A percentile compares a stretch with the other conserved stretches of the same genome.
Conservation (phyloP, 2,113 vertebrate species). For the Grantiella picta region DNA sequence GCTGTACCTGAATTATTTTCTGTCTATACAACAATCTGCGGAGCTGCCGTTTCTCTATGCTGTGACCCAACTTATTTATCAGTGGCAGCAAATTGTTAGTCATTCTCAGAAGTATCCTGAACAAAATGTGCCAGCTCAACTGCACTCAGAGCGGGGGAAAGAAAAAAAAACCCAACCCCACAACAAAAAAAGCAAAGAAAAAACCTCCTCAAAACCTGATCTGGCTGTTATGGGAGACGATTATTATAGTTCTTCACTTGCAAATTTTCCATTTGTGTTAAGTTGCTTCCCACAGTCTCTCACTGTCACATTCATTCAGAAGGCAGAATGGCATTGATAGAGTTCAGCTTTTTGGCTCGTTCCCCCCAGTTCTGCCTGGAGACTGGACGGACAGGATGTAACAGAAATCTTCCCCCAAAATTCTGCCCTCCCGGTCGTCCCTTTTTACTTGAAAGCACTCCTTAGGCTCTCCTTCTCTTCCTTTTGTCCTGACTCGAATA, state of each 20-base stretch:
- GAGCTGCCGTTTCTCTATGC: not conserved
- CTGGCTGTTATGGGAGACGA: conserved; percentile 39
- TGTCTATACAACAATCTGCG: not conserved
- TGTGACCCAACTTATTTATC: not conserved
- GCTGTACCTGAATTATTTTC: not conserved
- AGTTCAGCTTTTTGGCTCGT: conserved; percentile 14
- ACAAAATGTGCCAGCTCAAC: conserved; percentile 39
- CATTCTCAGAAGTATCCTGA: not conserved
- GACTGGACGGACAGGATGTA: conserved; percentile 37
- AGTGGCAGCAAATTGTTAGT: not conserved
- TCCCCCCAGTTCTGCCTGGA: conserved; percentile 4
- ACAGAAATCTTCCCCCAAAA: conserved; percentile 35
- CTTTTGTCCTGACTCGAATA: conserved; percentile 5
- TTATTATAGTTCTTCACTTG: conserved; percentile 61
- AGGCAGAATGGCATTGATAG: conserved; percentile 46
- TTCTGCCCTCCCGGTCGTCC: not conserved
- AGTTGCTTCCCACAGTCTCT: conserved; percentile 61
- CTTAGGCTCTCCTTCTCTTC: conserved; percentile 23
- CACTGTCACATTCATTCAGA: conserved; percentile 57
- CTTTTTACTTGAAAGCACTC: not conserved
- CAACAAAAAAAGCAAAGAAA: not conserved
- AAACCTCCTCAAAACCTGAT: not conserved
- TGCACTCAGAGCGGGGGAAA: not conserved
- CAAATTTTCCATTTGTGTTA: conserved; percentile 62
- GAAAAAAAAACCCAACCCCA: too few relatives aligned